phyloP scores from a whole-genome alignment of 2,888 invertebrate species.

The Eristalinus sepulchralis region DNA sequence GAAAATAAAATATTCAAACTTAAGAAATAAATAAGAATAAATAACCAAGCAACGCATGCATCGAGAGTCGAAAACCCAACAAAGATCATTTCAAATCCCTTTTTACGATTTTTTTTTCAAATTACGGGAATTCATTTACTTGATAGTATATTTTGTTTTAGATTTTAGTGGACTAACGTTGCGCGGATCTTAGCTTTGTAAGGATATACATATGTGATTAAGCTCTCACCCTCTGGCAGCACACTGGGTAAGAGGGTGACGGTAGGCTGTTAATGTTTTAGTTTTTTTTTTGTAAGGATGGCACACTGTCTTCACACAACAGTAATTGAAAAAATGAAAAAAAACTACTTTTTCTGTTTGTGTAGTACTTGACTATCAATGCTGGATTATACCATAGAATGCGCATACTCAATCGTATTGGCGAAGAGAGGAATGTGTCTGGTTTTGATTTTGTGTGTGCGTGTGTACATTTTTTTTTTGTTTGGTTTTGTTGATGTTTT shows the following conservation, averaged over 20 bases:
- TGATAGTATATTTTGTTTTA: background rate
- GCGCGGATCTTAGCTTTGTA: constrained; percentile 12
- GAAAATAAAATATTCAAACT: background rate
- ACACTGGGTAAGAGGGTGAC: background rate
- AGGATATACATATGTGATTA: background rate
- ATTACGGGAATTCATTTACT: too few species aligned
- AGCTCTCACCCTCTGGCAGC: constrained; percentile 40
- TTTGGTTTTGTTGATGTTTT: constrained; percentile 73
- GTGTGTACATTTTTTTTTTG: constrained; percentile 21
- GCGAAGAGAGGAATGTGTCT: constrained; percentile 46
- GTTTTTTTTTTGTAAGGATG: background rate
- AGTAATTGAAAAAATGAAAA: constrained; percentile 35
- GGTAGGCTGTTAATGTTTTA: background rate
- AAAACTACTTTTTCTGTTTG: constrained; percentile 13
- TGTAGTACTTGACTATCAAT: constrained; percentile 26
- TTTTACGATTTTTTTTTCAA: background rate
- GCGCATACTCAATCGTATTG: constrained; percentile 44
- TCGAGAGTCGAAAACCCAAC: constrained; percentile 57
- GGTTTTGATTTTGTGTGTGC: constrained; percentile 25
- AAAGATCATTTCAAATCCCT: background rate
- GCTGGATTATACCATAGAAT: constrained; percentile 4
- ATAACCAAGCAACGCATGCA: constrained; percentile 49
- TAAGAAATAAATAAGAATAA: background rate
- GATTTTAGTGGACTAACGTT: constrained; percentile 40
- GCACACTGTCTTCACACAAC: constrained; percentile 31